These are phyloP conservation scores for Callionymus lyra DNA, from an alignment of 2,113 vertebrate genomes.

Conservation along the genomic window DNA sequence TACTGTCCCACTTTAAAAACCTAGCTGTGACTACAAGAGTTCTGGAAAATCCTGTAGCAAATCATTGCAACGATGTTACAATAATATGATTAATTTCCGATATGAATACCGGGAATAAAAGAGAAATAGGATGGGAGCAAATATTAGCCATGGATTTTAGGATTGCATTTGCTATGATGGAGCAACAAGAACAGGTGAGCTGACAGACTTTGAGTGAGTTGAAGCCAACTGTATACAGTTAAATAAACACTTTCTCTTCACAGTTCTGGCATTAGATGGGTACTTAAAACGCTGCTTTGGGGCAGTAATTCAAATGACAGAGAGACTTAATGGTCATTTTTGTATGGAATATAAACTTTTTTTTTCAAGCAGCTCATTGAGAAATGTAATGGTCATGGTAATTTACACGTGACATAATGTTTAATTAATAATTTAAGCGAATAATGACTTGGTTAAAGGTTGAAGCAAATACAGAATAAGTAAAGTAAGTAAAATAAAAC, in stretches of 20 bases:
- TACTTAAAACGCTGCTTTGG: no score
- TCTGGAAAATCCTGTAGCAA: conserved; percentile 33
- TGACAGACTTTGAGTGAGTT: no score
- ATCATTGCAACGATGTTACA: conserved; percentile 22
- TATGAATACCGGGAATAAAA: not conserved
- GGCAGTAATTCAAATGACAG: no score
- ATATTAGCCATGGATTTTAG: not conserved
- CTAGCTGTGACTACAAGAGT: conserved; percentile 31
- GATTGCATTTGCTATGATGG: not conserved
- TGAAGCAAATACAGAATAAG: no score
- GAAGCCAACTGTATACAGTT: no score
- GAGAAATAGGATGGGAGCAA: not conserved
- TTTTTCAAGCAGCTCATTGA: not conserved
- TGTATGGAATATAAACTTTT: not conserved
- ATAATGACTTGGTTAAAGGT: no score
- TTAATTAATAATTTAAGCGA: no score
- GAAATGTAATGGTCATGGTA: not conserved
- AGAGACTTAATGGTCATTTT: not conserved
- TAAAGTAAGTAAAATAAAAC: no score
- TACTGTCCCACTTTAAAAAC: conserved; percentile 23
- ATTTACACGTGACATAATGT: no score
- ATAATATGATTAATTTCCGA: conserved; percentile 15
- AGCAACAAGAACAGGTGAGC: no score
- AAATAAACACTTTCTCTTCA: no score
- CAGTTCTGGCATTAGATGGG: no score